Conservation (phyloP, 2,888 invertebrate species). For the Shargacucullia verbasci region DNA sequence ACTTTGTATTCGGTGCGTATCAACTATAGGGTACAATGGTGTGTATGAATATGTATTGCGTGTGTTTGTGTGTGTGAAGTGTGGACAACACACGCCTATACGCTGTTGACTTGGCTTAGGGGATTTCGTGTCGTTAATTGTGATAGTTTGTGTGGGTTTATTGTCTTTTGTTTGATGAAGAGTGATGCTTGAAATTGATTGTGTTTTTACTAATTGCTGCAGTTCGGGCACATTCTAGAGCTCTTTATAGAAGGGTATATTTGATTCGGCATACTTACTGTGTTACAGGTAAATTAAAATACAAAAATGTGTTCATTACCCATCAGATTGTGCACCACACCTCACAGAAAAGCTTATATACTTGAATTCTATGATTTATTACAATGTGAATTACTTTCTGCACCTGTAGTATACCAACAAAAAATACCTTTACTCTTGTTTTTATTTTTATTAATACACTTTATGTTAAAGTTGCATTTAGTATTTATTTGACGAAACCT, state of each 20-base stretch:
- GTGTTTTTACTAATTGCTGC: slow-evolving; percentile 13
- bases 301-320: no score
- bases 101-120: slow-evolving; percentile 64
- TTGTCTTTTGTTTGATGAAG: slow-evolving; percentile 41
- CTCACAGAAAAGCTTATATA: no score
- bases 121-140: slow-evolving; percentile 52
- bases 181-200: slow-evolving; percentile 28
- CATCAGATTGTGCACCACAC: no score
- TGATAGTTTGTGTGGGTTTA: slow-evolving; percentile 41
- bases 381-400: no score
- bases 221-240: background rate
- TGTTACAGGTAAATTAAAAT: no score
- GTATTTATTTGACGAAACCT: no score
- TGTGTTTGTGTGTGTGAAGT: slow-evolving; percentile 65
- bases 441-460: no score
- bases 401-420: no score
- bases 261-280: no score
- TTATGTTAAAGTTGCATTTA: no score
- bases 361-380: no score
- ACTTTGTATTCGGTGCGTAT: slow-evolving; percentile 78
- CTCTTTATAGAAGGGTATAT: background rate
- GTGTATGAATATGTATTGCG: slow-evolving; percentile 32
- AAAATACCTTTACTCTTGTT: no score
- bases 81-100: slow-evolving; percentile 72
- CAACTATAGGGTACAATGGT: slow-evolving; percentile 53